Evolutionary conservation across 2,888 invertebrate genomes (phyloP).

Genomic region (Agriopis aurantiaria): DNA sequence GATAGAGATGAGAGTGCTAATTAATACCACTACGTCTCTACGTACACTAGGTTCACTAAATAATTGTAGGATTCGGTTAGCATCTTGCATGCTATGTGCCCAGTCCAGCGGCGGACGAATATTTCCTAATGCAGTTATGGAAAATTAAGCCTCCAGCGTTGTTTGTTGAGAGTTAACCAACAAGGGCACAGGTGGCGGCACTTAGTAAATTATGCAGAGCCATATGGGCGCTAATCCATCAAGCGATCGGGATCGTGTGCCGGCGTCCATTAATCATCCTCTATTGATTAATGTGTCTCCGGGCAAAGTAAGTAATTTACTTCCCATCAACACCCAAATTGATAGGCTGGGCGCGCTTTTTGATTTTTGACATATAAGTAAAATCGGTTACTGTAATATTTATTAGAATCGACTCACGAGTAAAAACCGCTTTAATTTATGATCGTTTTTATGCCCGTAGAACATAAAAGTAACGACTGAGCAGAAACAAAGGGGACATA

Average conservation of each 20-base stretch:
- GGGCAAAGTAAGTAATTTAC: slow-evolving; percentile 79
- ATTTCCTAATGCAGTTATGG: slow-evolving; percentile 34
- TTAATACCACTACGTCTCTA: background rate
- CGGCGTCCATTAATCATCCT: slow-evolving; percentile 81
- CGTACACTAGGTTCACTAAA: background rate
- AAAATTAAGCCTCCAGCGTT: slow-evolving; percentile 39
- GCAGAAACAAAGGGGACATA: slow-evolving; percentile 33
- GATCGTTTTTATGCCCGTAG: slow-evolving; percentile 11
- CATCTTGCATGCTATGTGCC: slow-evolving; percentile 22
- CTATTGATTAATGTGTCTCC: slow-evolving; percentile 84
- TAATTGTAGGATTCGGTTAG: slow-evolving; percentile 31
- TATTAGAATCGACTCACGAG: slow-evolving; percentile 9
- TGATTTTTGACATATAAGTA: slow-evolving; percentile 59
- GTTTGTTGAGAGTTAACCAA: slow-evolving; percentile 56
- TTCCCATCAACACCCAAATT: slow-evolving; percentile 64
- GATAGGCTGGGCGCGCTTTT: slow-evolving; percentile 59
- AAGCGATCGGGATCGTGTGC: slow-evolving; percentile 77
- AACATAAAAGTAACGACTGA: slow-evolving; percentile 23
- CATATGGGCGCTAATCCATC: slow-evolving; percentile 85
- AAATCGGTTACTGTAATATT: slow-evolving; percentile 15
- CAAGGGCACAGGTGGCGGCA: slow-evolving; percentile 76
- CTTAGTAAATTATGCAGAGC: slow-evolving; percentile 82
- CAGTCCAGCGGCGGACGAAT: slow-evolving; percentile 21
- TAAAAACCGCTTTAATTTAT: slow-evolving; percentile 5
- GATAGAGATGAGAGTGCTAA: too few species aligned